Evolutionary conservation across 2,113 vertebrate species (phyloP), one percentile per base, ranked within the genome.

Genomic region (Alaudala cheleensis): DNA sequence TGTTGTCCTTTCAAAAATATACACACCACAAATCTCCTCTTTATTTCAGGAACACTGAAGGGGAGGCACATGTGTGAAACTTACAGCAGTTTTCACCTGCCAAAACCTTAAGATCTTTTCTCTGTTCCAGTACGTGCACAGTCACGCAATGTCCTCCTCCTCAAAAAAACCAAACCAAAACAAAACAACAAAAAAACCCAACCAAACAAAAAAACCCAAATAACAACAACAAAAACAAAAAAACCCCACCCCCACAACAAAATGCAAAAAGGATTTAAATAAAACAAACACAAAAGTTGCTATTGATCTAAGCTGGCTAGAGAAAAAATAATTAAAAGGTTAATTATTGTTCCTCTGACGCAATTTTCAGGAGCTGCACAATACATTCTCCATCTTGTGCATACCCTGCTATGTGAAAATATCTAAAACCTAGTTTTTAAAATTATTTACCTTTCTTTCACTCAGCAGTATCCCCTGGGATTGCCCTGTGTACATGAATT

Each of bases 291-390:
- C 81, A 92, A 84, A 81, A 91, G 31, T 69, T 96, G 89, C 86
- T 96, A 90, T 86, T 95, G 70, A 96, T 96, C 85, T 97, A 95
- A 96, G 86, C 42, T 94, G 80, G 77, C 87, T 96, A 85, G 92
- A 96, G 89, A 96, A 77, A 54, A 96, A 95, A 81, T 90, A 95
- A 97, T 97, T 94, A 95, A 97, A 98, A 88, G 86, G 50, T 4
- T 60, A 94, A 95, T 96, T 94, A 94, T 96, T 96, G 69, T 67
- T 96, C 54, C 86, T 92, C 65, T 93, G 92, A 97, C 90, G 94
- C 82, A 97, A 96, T 95, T 97, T 96, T 92, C 95, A 94, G 93
- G 79, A 53, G 91, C 65, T 93, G 93, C 81, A 89, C 67, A 93
- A 92, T 72, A 85, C 33, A 64, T 96, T 96, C 93, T 86, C 89